Evolutionary conservation across 2,797 vertebrate species (phyloP), one percentile per base, ranked within the genome.

Genomic region (Hoplostethus mediterraneus): DNA sequence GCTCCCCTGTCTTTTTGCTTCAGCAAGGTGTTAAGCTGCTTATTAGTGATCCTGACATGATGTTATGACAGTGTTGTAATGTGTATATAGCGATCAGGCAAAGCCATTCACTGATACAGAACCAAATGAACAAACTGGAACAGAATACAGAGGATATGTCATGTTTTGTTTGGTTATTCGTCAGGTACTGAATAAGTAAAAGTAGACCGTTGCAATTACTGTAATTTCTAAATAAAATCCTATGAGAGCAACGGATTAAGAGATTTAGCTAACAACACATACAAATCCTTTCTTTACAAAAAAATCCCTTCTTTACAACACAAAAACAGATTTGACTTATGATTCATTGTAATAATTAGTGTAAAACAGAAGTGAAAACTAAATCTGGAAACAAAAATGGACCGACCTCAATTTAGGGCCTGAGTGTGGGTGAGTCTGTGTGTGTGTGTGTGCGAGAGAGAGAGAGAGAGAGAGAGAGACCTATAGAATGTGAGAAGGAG

Each of bases 1-100:
- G 78, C 69, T 82, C 61, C 77, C 47, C 55, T 77, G 71, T 83
- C 69, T 69, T 44, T 64, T 71, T 60, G 65, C 70, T 84, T 63
- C 59, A 65, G 61, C 48, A 47, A 83, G 63, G 82, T 82, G 85
- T 81, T 83, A 58, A 75, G 78, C 80, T 82, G 67, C 77, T 89
- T 75, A 79, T 88, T 79, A 85, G 67, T 62, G 33, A 49, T 14
- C 31, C 59, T 56, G 75, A 79, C 54, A 60, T 42, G 33, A 36
- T 58, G 67, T 36, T 40, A 31, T 14, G 31, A 12, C 7, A 14
- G 51, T 8, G n/a, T 30, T 33, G 38, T 33, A 38, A 61, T 55
- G 47, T 76, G 52, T 57, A 40, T 6, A 30, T 53, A 77, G 70
- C 53, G 13, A 65, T 25, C 56, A 70, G 25, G 56, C 11, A 14